Evolutionary conservation across 2,888 invertebrate genomes (phyloP).

Genomic region (Rhaphigaster nebulosa): DNA sequence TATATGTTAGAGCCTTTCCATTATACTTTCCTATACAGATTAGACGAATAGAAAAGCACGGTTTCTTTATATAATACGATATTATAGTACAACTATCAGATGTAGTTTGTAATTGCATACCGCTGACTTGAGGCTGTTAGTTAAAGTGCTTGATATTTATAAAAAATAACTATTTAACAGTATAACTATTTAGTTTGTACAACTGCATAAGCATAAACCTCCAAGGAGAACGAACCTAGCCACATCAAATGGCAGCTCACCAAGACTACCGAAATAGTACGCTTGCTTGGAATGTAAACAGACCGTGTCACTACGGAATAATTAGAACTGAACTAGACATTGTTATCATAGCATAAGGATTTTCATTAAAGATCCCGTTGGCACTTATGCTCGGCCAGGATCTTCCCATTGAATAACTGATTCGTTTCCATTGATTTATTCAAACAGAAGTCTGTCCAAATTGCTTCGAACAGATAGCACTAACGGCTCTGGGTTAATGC

Average conservation of each 20-base stretch:
- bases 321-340: slow-evolving; percentile 19
- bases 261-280: background rate
- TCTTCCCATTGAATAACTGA: slow-evolving; percentile 20
- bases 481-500: slow-evolving; percentile 20
- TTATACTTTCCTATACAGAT: too few species aligned
- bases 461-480: background rate
- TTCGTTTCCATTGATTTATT: too few species aligned
- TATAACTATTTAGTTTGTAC: background rate
- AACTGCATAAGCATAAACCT: background rate
- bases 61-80: too few species aligned
- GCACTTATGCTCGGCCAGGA: background rate
- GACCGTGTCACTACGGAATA: slow-evolving; percentile 22
- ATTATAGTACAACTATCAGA: too few species aligned
- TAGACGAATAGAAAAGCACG: too few species aligned
- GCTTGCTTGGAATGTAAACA: slow-evolving; percentile 13
- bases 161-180: background rate
- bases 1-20: too few species aligned
- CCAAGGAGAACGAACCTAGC: background rate
- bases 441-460: background rate
- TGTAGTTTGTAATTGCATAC: too few species aligned
- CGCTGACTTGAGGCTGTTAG: background rate
- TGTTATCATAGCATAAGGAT: background rate
- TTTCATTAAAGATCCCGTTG: background rate
- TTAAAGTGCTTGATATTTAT: background rate
- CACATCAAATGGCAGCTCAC: background rate